Evolutionary conservation across 2,888 invertebrate species (phyloP).

Genomic region (Coenonympha arcania): DNA sequence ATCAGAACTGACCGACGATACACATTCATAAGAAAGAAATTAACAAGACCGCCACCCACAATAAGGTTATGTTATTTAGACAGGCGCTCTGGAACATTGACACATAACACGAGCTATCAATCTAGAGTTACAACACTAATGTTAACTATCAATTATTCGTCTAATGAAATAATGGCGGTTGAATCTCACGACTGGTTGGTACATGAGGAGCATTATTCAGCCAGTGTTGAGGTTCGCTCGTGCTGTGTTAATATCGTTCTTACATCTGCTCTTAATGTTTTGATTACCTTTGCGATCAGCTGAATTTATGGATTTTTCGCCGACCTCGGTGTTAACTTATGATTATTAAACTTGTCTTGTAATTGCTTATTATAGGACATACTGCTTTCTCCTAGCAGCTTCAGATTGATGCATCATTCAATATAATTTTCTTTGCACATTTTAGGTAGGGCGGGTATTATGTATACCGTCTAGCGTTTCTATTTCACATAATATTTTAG

Average conservation of each 20-base stretch:
- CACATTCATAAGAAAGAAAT: constrained; percentile 32
- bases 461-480: too few relatives aligned
- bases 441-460: too few relatives aligned
- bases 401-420: too few relatives aligned
- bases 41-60: constrained; percentile 40
- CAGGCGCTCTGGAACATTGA: constrained; percentile 38
- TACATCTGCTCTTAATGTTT: constrained; percentile 25
- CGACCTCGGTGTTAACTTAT: constrained; percentile 1
- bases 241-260: constrained; percentile 26
- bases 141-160: constrained; percentile 63
- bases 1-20: constrained; percentile 20
- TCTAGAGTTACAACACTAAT: constrained; percentile 58
- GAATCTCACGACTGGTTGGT: constrained; percentile 48
- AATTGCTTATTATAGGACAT: too few relatives aligned
- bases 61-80: constrained; percentile 34
- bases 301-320: constrained; percentile 5
- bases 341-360: too few relatives aligned
- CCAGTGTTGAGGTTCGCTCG: constrained; percentile 27
- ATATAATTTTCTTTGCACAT: too few relatives aligned
- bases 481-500: too few relatives aligned
- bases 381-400: too few relatives aligned
- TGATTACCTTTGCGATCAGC: constrained; percentile 17
- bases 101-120: constrained; percentile 62
- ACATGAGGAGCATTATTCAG: constrained; percentile 29
- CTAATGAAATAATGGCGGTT: constrained; percentile 61